Evolutionary conservation across 2,113 vertebrate species (phyloP).

Genomic region (Crotalus horridus): DNA sequence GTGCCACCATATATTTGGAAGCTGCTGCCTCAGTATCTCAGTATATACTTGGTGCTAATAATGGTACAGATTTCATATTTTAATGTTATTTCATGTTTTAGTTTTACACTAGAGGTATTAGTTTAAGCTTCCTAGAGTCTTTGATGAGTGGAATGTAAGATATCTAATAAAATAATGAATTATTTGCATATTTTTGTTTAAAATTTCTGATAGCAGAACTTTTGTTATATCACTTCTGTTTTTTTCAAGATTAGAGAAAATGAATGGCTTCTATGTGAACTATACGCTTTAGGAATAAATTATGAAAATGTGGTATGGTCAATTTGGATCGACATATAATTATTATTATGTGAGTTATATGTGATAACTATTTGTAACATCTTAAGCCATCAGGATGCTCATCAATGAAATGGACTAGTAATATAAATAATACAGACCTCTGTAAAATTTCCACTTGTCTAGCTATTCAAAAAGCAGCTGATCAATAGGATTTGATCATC

Average conservation of each 20-base stretch:
- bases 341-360: not conserved
- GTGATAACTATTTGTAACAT: not conserved
- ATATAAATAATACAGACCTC: not conserved
- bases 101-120: not conserved
- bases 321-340: not conserved
- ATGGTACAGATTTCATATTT: not conserved
- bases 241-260: slow-evolving; percentile 2
- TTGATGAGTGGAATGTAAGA: not conserved
- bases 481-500: not conserved
- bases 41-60: not conserved
- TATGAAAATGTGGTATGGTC: not conserved
- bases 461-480: not conserved
- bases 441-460: not conserved
- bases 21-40: not conserved
- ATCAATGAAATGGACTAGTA: not conserved
- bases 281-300: not conserved
- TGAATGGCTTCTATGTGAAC: not conserved
- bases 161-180: not conserved
- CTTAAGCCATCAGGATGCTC: not conserved
- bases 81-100: not conserved
- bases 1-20: not conserved
- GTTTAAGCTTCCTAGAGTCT: not conserved
- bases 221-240: not conserved
- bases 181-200: slow-evolving; percentile 10
- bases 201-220: not conserved